Percentiles rank a stretch among this genome's conserved stretches.
These are phyloP conservation scores for Chloropsis cyanopogon DNA, from an alignment of 2,113 vertebrate species.

Conservation along the genomic window DNA sequence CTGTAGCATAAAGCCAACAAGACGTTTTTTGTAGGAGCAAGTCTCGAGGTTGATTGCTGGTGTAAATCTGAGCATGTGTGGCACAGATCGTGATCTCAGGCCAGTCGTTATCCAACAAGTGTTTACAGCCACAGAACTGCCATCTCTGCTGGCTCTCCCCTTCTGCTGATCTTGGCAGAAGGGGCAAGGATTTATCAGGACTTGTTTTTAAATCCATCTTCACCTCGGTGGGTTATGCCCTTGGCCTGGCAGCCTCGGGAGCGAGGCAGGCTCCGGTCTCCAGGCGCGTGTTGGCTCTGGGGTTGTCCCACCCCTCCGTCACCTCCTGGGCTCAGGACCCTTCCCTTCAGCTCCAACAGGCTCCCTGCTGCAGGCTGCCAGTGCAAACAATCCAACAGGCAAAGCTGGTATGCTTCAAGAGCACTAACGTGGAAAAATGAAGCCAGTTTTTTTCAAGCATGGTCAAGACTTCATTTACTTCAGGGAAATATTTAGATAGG, in stretches of 20 bases:
- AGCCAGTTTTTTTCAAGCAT: neutral
- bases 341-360: neutral
- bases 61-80: neutral
- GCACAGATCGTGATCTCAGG: neutral
- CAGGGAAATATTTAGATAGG: constrained; percentile 8
- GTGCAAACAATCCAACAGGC: neutral
- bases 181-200: neutral
- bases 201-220: neutral
- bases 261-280: neutral
- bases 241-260: neutral
- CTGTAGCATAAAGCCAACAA: neutral
- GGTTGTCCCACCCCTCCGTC: neutral
- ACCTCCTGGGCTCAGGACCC: neutral
- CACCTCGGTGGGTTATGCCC: neutral
- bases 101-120: neutral
- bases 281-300: rapidly evolving
- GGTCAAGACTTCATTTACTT: neutral
- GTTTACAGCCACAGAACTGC: neutral
- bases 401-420: neutral
- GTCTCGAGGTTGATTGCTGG: neutral
- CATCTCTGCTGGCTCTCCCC: neutral
- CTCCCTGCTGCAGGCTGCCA: neutral
- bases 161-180: constrained; percentile 27
- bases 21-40: neutral
- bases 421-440: neutral